phyloP scores from a whole-genome alignment of 2,888 invertebrate genomes.

The Drosophila paucipuncta region DNA sequence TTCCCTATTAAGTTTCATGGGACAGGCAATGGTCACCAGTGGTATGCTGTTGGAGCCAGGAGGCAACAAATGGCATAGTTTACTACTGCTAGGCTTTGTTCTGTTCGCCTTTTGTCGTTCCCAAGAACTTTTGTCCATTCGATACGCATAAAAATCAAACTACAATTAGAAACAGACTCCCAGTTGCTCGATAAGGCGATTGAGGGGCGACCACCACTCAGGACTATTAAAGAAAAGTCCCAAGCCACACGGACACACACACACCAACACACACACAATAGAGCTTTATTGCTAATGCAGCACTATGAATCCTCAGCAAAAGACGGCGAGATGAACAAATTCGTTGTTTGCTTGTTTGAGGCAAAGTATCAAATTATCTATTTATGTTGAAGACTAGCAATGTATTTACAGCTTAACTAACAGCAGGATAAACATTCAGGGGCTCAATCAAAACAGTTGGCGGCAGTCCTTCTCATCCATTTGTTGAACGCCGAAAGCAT shows the following conservation, averaged over 20 bases:
- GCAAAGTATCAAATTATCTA: constrained; percentile 73
- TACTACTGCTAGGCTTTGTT: constrained; percentile 22
- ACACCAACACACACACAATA: constrained; percentile 9
- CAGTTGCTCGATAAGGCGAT: constrained; percentile 19
- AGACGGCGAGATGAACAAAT: constrained; percentile 15
- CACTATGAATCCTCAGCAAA: constrained; percentile 38
- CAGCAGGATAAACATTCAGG: constrained; percentile 71
- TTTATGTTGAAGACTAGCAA: constrained; percentile 52
- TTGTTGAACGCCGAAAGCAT: constrained; percentile 53
- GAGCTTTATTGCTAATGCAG: constrained; percentile 63
- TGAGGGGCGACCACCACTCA: constrained; percentile 28
- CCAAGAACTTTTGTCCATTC: constrained; percentile 60
- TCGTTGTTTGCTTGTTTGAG: constrained; percentile 36
- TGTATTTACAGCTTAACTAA: constrained; percentile 75
- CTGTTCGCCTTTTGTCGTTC: not conserved
- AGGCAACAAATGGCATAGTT: constrained; percentile 54
- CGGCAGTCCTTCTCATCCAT: constrained; percentile 52
- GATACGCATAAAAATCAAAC: constrained; percentile 79
- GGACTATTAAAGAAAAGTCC: constrained; percentile 58
- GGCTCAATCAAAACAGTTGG: constrained; percentile 68
- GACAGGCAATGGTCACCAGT: constrained; percentile 9
- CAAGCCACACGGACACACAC: constrained; percentile 30
- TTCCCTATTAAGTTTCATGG: constrained; percentile 66
- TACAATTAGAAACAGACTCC: constrained; percentile 73
- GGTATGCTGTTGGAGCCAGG: not conserved